Percentiles rank a stretch among this genome's conserved stretches.
Evolutionary conservation across 1,140 invertebrate species (phyloP).

Genomic region (Gryon sp.): DNA sequence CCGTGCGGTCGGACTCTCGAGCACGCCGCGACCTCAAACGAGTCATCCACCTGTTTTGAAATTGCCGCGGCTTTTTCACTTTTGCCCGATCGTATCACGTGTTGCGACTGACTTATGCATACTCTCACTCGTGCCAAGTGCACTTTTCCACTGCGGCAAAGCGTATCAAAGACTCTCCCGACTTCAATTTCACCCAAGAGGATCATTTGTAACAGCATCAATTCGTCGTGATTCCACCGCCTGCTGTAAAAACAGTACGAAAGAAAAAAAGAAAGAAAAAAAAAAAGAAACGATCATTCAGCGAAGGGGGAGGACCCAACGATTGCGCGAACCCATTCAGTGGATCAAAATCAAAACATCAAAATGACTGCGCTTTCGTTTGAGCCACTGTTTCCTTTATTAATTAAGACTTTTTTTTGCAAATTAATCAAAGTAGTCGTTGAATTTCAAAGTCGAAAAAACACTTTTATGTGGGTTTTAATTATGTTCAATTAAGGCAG

Average conservation of each 20-base stretch:
- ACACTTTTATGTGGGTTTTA: too few relatives aligned
- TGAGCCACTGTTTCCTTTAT: too few relatives aligned
- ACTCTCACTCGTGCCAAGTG: conserved; percentile 23
- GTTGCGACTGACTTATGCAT: conserved; percentile 40
- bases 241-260: not conserved
- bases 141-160: conserved; percentile 40
- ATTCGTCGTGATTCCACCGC: conserved; percentile 6
- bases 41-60: conserved; percentile 67
- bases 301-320: too few relatives aligned
- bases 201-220: conserved; percentile 11
- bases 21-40: conserved; percentile 66
- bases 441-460: too few relatives aligned
- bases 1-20: conserved; percentile 35
- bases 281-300: too few relatives aligned
- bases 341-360: too few relatives aligned
- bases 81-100: conserved; percentile 44
- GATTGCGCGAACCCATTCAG: too few relatives aligned
- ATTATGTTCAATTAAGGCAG: too few relatives aligned
- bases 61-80: conserved; percentile 67
- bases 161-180: conserved; percentile 31
- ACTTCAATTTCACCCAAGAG: conserved; percentile 20
- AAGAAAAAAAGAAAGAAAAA: not conserved
- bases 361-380: too few relatives aligned
- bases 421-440: too few relatives aligned
- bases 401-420: too few relatives aligned